Base-by-base conservation (phyloP, 2,113 vertebrate genomes). In the Cyphomyrus plagiostoma region DNA sequence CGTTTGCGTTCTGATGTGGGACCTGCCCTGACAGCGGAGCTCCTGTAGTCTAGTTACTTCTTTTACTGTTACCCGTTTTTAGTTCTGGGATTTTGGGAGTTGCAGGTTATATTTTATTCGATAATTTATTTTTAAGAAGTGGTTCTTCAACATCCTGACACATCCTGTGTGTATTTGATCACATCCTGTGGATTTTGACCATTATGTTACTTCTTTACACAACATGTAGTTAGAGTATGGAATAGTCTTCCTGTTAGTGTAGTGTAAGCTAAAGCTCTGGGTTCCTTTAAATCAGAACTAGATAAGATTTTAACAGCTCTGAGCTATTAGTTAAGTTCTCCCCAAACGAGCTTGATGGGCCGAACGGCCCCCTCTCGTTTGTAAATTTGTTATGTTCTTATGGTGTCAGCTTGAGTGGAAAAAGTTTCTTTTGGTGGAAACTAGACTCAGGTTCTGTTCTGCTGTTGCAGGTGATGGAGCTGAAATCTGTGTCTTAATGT, bases 381-480 rank as follows among this genome's bases (percentile, higher is more conserved):
- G 52, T 53, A 53, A 19, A 53, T 53, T 53, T 52, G 3, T 50
- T 15, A 50, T 50, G 49, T 50, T 50, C 50, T 52, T 17, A 53
- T 4, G 19, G 13, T 46, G 39, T 10, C 19, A n/a, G 82, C 53
- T 21, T 0, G 3, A n/a, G 82, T 84, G 82, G 82, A n/a, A 45
- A 82, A 83, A 8, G 42, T 46, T 45, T 8, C 39, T 82, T 45
- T 42, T 11, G 15, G 26, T 39, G 48, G 5, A 86, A 23, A 50
- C 23, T 46, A 49, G 21, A 86, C 49, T 50, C 19, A 9, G 21
- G 45, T 9, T 39, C 21, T 62, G 84, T 56, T 89, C 89, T 86
- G 91, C 52, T 93, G 88, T 95, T 95, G 85, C 93, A 98, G 97
- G 94, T 91, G 92, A 93, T 91, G 80, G 90, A 91, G 91, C 93